Evolutionary conservation across 1,140 invertebrate genomes (phyloP), one percentile per base, ranked within the genome.

Genomic region (Diabrotica virgifera): DNA sequence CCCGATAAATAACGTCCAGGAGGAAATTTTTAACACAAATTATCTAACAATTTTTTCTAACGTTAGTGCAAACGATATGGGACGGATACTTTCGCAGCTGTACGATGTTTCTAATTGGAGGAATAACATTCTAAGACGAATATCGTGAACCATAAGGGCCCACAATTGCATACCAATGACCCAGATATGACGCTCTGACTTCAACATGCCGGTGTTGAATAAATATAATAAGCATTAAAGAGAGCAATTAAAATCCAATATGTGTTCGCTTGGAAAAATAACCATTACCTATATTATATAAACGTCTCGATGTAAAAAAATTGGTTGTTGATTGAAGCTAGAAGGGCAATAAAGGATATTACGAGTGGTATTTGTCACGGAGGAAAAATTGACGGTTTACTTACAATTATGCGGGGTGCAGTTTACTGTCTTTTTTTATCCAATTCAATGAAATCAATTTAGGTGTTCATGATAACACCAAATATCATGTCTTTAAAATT

Each of bases 181-280:
- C 53, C 53, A 55, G 53, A 55, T 55, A 55, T 55, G 24, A 24
- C 10, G 53, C 7, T 55, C 7, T 55, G 12, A 35, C 24, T 55
- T 35, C 13, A 6, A 55, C 12, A 55, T 55, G 53, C 53, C 53
- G 53, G 53, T 55, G 53, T 55, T 55, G 53, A 55, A 55, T 55
- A 55, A 12, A 24, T 14, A 14, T 55, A 55, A 55, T 55, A 14
- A 24, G 10, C 53, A 55, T 55, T 11, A 55, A 55, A 14, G 13
- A 55, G 10, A 55, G 10, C 53, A 13, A 46, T 46, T 46, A 46
- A 46, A 46, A 10, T 10, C n/a, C 40, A 46, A 46, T 46, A 46
- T 46, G 40, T 46, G 40, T 46, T 10, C 40, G n/a, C n/a, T 46
- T 46, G 40, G 40, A 46, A 46, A 46, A 5, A 46, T 0, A 46